Conservation (phyloP, 2,888 invertebrate species). For the Pinctada fucata region DNA sequence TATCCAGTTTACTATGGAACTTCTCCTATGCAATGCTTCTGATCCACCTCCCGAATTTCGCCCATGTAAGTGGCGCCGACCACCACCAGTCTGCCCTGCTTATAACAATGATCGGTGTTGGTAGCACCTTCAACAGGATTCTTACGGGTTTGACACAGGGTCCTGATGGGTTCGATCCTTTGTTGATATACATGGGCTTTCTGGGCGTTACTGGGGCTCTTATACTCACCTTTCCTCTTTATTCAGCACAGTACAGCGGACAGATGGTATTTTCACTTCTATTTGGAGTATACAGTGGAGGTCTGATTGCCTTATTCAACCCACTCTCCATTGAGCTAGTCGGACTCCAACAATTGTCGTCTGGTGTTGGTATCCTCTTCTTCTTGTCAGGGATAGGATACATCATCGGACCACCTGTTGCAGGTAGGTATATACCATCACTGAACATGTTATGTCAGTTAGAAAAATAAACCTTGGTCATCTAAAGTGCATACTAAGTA, state of each 20-base stretch:
- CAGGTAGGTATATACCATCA: no score
- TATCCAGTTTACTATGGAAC: conserved; percentile 34
- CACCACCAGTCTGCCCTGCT: conserved; percentile 37
- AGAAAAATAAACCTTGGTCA: no score
- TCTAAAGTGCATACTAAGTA: no score
- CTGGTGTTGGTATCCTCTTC: conserved; percentile 32
- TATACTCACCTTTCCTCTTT: conserved; percentile 38
- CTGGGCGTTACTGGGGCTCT: conserved; percentile 39
- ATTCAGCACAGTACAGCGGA: conserved; percentile 29
- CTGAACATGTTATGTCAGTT: no score
- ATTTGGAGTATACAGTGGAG: conserved; percentile 48
- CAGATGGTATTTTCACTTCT: conserved; percentile 37
- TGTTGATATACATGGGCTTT: conserved; percentile 41
- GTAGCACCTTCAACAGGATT: conserved; percentile 39
- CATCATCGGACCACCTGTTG: conserved; percentile 39
- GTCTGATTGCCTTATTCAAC: conserved; percentile 27
- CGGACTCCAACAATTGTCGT: conserved; percentile 29
- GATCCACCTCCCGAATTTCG: conserved; percentile 41
- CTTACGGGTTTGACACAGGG: conserved; percentile 41
- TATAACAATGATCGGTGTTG: conserved; percentile 38
- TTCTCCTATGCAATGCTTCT: conserved; percentile 37
- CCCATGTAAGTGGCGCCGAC: conserved; percentile 29
- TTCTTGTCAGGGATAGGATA: conserved; percentile 29
- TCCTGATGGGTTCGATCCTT: conserved; percentile 35
- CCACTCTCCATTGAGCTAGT: conserved; percentile 35